Evolutionary conservation across 2,113 vertebrate species (phyloP).

Genomic region (Mobula hypostoma): DNA sequence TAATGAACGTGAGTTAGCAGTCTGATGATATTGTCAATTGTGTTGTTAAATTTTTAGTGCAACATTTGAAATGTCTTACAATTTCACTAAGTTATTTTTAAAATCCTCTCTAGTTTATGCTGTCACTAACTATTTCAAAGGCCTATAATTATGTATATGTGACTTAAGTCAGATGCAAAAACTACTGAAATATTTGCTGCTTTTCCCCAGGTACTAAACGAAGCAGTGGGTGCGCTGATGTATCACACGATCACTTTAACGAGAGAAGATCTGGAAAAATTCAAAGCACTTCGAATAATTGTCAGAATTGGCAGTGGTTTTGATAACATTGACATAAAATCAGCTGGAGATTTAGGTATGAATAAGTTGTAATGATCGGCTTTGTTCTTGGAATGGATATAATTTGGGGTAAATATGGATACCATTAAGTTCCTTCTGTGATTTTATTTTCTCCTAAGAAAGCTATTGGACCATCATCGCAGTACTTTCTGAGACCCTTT

Average conservation of each 20-base stretch:
- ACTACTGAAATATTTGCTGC: constrained; percentile 30
- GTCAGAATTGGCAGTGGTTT: constrained; percentile 96
- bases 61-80: background rate
- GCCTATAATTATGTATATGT: background rate
- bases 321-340: constrained; percentile 98
- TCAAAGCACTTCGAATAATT: constrained; percentile 94
- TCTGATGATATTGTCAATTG: background rate
- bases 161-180: background rate
- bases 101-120: no score
- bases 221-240: constrained; percentile 96
- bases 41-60: background rate
- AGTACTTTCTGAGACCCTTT: background rate
- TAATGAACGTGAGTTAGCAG: background rate
- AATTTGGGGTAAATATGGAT: background rate
- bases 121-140: background rate
- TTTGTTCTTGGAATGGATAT: background rate
- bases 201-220: constrained; percentile 80
- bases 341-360: constrained; percentile 90
- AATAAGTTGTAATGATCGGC: background rate
- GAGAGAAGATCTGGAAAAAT: constrained; percentile 95
- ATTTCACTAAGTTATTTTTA: no score
- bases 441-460: background rate
- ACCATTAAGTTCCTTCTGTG: background rate
- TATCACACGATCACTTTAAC: constrained; percentile 98
- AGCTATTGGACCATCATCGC: background rate